Percentiles rank a stretch among this genome's conserved stretches.
phyloP scores from a whole-genome alignment of 2,888 invertebrate species.

The Salpingus planirostris region DNA sequence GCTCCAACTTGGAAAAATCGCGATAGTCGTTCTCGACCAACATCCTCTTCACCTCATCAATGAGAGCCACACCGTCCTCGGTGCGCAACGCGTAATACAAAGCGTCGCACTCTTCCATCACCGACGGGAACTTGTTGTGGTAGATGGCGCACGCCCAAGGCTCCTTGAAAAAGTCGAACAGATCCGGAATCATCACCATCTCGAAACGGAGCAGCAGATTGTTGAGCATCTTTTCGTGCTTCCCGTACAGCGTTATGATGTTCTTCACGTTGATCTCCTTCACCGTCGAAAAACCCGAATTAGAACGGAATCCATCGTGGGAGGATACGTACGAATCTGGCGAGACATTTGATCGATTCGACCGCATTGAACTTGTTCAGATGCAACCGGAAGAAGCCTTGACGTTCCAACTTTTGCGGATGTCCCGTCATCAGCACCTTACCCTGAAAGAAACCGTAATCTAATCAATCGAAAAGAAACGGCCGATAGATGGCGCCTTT shows the following conservation, averaged over 20 bases:
- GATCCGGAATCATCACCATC: conserved; percentile 53
- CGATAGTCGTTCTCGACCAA: conserved; percentile 26
- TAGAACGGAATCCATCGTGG: neutral
- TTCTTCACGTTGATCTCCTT: conserved; percentile 51
- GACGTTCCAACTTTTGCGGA: conserved; percentile 32
- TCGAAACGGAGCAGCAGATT: conserved; percentile 54
- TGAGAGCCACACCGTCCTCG: conserved; percentile 20
- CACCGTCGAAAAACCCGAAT: neutral
- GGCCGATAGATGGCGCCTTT: no score
- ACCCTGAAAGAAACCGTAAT: conserved; percentile 41
- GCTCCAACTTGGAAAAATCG: conserved; percentile 24
- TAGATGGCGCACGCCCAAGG: conserved; percentile 58
- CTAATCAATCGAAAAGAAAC: neutral
- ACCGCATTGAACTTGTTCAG: conserved; percentile 49
- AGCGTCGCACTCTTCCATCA: conserved; percentile 4
- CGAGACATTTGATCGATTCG: conserved; percentile 53
- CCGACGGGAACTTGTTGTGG: conserved; percentile 40
- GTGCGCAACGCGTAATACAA: conserved; percentile 23
- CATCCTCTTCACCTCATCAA: conserved; percentile 26
- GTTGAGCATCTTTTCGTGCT: conserved; percentile 64
- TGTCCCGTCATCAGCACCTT: conserved; percentile 50
- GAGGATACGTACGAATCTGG: conserved; percentile 40
- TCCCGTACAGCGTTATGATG: conserved; percentile 56
- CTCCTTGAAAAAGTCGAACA: conserved; percentile 57
- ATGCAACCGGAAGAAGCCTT: conserved; percentile 53